Evolutionary conservation across 2,888 invertebrate genomes (phyloP).

Genomic region (Arctia plantaginis): DNA sequence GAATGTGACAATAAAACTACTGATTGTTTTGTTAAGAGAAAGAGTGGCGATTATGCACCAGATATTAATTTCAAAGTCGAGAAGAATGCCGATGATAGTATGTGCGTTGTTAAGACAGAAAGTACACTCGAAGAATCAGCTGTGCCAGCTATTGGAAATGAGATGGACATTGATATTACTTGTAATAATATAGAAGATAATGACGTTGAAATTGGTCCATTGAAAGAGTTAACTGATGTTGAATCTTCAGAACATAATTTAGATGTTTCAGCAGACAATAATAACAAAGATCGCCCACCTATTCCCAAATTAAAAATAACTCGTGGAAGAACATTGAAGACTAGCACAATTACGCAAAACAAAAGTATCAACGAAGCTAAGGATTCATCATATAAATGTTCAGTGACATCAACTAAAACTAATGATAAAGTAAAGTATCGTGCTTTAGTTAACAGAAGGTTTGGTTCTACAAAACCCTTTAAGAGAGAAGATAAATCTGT

Average conservation of each 20-base stretch:
- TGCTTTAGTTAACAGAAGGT: slow-evolving; percentile 88
- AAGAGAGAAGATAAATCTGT: slow-evolving; percentile 88
- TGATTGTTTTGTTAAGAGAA: slow-evolving; percentile 80
- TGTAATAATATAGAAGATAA: slow-evolving; percentile 76
- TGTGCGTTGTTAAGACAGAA: slow-evolving; percentile 78
- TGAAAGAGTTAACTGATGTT: slow-evolving; percentile 80
- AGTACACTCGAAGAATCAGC: slow-evolving; percentile 85
- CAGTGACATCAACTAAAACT: slow-evolving; percentile 76
- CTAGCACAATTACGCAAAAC: slow-evolving; percentile 63
- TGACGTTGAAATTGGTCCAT: slow-evolving; percentile 82
- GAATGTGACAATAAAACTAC: slow-evolving; percentile 86
- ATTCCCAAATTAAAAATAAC: slow-evolving; percentile 84
- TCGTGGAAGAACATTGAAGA: slow-evolving; percentile 75
- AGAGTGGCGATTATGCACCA: slow-evolving; percentile 69
- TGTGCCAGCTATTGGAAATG: slow-evolving; percentile 82
- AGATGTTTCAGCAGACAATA: slow-evolving; percentile 62
- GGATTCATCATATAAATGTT: slow-evolving; percentile 82
- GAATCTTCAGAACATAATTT: slow-evolving; percentile 66
- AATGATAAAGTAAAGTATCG: slow-evolving; percentile 80
- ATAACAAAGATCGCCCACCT: slow-evolving; percentile 70
- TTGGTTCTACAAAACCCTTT: slow-evolving; percentile 80
- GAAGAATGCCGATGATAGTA: slow-evolving; percentile 62
- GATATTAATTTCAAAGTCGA: slow-evolving; percentile 72
- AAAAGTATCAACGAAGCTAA: slow-evolving; percentile 76
- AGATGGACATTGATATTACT: slow-evolving; percentile 83